Evolutionary conservation across 2,113 vertebrate genomes (phyloP), one percentile per base, ranked within the genome.

Genomic region (Pristiophorus japonicus): DNA sequence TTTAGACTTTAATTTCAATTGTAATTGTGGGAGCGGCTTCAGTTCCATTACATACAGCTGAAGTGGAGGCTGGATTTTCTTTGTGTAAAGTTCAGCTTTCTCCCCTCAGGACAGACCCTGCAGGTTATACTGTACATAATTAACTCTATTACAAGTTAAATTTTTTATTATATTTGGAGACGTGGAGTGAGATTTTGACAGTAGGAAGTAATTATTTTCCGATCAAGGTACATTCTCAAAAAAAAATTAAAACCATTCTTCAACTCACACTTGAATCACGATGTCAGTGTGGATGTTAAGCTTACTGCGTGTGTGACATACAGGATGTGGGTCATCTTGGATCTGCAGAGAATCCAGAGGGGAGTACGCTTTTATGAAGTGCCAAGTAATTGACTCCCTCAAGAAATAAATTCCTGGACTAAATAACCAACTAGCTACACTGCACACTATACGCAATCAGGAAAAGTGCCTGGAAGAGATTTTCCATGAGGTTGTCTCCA

Each of bases 271-370:
- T 7, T 62, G 14, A 34, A 63, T 16, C 18, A 18, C 63, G 59
- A 92, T n/a, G n/a, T 92, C 59, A 38, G 18, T 38, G 27, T 91
- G 51, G 55, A 62, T 91, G 87, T 91, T 91, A 91, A 91, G 51
- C 51, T 91, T n/a, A 62, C 87, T 91, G 55, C 12, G 55, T 20
- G 51, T 62, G 55, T 91, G 87, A 91, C 34, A 20, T 62, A 91
- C 55, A 91, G 87, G 88, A 92, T 92, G 88, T 92, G 88, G 87
- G 59, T 92, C 88, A 92, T 92, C 88, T 92, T 92, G 88, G 88
- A 65, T 63, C 59, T 63, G 88, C 88, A 92, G 65, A 63, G 88
- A 65, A 92, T 92, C 62, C 88, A 38, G n/a, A 51, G 6, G 87
- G 55, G 59, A 38, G 16, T 63, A 38, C 34, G 12, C 87, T 30